Percentiles rank a stretch among this genome's conserved stretches.
phyloP scores from a whole-genome alignment of 2,888 invertebrate genomes.

The Aspidapion aeneum region DNA sequence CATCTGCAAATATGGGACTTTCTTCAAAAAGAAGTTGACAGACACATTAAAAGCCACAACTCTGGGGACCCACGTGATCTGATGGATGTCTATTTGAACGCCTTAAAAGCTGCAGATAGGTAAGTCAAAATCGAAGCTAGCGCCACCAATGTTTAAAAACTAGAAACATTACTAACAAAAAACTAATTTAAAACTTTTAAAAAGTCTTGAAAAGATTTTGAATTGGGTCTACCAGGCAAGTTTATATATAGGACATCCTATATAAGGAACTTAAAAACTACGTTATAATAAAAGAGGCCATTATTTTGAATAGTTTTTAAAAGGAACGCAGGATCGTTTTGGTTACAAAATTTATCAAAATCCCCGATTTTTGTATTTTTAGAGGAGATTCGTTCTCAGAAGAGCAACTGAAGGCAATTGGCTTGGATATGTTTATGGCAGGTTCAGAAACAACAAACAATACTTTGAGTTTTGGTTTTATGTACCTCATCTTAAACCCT shows the following conservation, averaged over 20 bases:
- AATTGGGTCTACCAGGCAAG: no score
- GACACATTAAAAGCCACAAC: conserved; percentile 64
- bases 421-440: conserved; percentile 84
- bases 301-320: no score
- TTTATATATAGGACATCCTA: no score
- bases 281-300: no score
- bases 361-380: neutral
- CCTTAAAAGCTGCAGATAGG: conserved; percentile 58
- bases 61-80: conserved; percentile 66
- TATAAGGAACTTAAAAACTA: no score
- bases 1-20: conserved; percentile 73
- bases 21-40: conserved; percentile 64
- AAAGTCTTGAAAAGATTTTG: no score
- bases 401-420: conserved; percentile 72
- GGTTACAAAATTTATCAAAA: no score
- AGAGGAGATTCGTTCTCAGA: conserved; percentile 57
- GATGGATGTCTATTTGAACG: conserved; percentile 77
- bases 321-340: no score
- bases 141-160: no score
- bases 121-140: no score
- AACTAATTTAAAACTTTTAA: no score
- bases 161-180: no score
- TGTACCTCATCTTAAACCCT: conserved; percentile 68
- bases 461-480: conserved; percentile 71
- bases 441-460: conserved; percentile 85